phyloP scores from a whole-genome alignment of 2,113 vertebrate species.

The Pelmatolapia mariae region DNA sequence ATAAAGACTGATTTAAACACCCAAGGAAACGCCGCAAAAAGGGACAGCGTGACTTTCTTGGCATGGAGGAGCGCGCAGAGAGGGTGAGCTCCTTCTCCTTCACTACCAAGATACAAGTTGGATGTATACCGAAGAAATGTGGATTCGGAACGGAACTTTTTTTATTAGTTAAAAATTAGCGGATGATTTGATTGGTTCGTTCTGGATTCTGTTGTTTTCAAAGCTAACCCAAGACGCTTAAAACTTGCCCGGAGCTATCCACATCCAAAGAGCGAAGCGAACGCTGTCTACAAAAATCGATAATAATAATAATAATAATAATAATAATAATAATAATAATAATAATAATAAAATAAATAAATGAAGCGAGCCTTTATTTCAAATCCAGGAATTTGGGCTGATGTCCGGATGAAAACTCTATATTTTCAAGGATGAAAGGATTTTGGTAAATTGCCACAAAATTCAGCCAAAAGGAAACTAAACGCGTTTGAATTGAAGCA shows the following conservation, averaged over 20 bases:
- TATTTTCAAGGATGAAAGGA: neutral
- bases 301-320: neutral
- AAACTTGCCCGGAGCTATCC: neutral
- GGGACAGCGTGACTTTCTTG: neutral
- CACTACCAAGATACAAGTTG: constrained; percentile 28
- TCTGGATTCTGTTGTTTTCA: neutral
- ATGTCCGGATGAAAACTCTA: neutral
- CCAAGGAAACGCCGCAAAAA: constrained; percentile 1
- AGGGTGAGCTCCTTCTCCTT: constrained; percentile 20
- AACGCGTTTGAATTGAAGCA: constrained; percentile 6
- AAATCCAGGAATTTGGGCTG: neutral
- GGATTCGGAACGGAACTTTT: neutral
- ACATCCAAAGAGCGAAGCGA: neutral
- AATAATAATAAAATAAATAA: neutral
- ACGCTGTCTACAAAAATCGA: neutral
- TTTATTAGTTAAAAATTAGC: neutral
- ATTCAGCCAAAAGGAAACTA: neutral
- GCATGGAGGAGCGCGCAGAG: constrained; percentile 9
- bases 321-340: neutral
- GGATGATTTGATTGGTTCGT: neutral
- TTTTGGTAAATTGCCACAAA: neutral
- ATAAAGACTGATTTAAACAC: constrained; percentile 1
- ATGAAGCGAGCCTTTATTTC: neutral
- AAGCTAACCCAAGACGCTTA: neutral
- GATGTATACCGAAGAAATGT: neutral